Conservation (phyloP, 1,140 invertebrate species). For the Lepidurus apus region DNA sequence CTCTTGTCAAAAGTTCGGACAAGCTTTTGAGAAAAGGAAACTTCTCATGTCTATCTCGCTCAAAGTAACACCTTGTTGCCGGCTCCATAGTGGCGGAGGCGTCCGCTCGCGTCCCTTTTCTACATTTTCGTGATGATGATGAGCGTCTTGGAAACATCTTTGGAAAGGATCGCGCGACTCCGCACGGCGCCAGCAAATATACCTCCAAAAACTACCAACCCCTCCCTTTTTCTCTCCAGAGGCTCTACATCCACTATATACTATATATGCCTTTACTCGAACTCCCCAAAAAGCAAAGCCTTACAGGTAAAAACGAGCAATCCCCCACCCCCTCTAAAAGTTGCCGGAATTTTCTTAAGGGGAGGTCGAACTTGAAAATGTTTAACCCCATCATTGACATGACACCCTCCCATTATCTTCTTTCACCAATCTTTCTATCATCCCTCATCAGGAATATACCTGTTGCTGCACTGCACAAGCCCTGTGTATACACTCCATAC, state of each 20-base stretch:
- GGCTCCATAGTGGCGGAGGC: conserved; percentile 11
- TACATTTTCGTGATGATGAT: conserved; percentile 4
- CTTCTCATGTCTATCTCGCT: conserved; percentile 14
- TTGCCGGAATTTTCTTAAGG: neutral
- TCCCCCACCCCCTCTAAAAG: neutral
- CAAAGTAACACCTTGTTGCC: conserved; percentile 6
- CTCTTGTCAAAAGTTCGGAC: conserved; percentile 21
- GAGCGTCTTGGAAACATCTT: conserved; percentile 13
- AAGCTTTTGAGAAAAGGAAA: neutral
- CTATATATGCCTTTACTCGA: no score
- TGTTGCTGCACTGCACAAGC: neutral
- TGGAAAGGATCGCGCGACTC: neutral
- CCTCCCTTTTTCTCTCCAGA: neutral
- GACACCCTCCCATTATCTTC: neutral
- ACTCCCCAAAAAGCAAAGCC: no score
- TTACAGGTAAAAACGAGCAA: neutral
- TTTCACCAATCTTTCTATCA: conserved; percentile 10
- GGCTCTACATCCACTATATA: no score
- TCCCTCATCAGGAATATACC: conserved; percentile 2
- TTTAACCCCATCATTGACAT: conserved; percentile 19
- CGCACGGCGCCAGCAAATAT: neutral
- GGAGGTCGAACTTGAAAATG: neutral
- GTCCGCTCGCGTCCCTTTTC: neutral
- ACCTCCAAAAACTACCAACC: neutral
- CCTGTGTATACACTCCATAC: no score